Evolutionary conservation across 2,113 vertebrate species (phyloP).

Genomic region (Onychorhynchus coronatus): DNA sequence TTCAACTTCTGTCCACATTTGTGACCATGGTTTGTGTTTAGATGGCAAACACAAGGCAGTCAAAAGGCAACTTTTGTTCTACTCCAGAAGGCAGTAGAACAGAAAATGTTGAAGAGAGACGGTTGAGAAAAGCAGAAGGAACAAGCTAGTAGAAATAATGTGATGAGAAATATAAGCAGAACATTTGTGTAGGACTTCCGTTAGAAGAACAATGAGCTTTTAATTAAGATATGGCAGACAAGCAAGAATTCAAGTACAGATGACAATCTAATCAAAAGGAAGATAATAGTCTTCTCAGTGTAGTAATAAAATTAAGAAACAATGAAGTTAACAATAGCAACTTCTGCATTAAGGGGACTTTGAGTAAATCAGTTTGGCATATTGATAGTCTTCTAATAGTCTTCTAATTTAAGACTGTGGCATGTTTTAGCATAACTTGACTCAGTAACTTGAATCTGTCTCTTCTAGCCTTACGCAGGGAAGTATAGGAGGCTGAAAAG

Average conservation of each 20-base stretch:
- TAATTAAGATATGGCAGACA: background rate
- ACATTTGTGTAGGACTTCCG: background rate
- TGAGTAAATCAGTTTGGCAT: background rate
- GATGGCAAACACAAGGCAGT: background rate
- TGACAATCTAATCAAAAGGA: background rate
- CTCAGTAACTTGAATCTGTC: background rate
- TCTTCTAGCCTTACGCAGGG: background rate
- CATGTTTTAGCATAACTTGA: background rate
- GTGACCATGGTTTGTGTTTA: background rate
- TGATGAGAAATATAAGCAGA: background rate
- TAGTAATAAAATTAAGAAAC: background rate
- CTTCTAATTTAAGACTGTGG: background rate
- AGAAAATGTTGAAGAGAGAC: background rate
- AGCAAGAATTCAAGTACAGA: background rate
- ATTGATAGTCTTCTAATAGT: background rate
- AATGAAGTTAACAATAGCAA: background rate
- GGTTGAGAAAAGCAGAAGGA: background rate
- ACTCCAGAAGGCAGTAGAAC: background rate
- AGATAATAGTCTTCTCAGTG: background rate
- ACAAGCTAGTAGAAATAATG: background rate
- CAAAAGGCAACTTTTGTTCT: background rate
- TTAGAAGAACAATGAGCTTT: background rate
- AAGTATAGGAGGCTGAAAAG: background rate
- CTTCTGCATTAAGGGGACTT: background rate
- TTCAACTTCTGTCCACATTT: background rate